Evolutionary conservation across 2,888 invertebrate species (phyloP).

Genomic region (Drosophila affinis): DNA sequence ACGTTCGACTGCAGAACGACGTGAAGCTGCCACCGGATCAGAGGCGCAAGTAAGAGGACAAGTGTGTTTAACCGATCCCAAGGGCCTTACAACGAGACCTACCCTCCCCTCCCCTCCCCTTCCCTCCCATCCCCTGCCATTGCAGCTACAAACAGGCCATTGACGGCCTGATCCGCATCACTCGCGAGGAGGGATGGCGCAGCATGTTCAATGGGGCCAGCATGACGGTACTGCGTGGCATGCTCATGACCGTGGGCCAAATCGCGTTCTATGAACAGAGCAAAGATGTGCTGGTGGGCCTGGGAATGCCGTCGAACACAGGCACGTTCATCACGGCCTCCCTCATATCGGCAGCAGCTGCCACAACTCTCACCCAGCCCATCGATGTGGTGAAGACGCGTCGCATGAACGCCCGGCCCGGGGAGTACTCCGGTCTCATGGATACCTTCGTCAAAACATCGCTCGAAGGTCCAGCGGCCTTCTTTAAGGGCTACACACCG

Average conservation of each 20-base stretch:
- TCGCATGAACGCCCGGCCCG: constrained; percentile 97
- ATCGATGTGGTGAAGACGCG: constrained; percentile 98
- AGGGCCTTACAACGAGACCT: background rate
- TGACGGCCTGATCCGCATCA: constrained; percentile 93
- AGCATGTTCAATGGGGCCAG: constrained; percentile 94
- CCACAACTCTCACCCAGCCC: constrained; percentile 91
- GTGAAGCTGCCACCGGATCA: constrained; percentile 92
- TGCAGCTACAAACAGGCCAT: constrained; percentile 96
- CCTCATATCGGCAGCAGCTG: constrained; percentile 88
- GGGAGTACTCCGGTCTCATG: constrained; percentile 90
- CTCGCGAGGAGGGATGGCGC: constrained; percentile 90
- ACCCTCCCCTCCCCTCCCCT: background rate
- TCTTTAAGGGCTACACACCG: constrained; percentile 97
- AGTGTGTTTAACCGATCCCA: background rate
- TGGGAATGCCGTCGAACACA: constrained; percentile 91
- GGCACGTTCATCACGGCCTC: constrained; percentile 94
- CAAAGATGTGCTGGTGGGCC: constrained; percentile 86
- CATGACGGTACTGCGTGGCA: constrained; percentile 94
- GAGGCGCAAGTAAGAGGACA: constrained; percentile 92
- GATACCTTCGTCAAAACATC: constrained; percentile 91
- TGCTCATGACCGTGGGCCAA: constrained; percentile 98
- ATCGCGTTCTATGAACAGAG: constrained; percentile 98
- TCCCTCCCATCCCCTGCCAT: background rate
- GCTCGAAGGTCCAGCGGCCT: constrained; percentile 93
- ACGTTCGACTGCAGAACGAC: constrained; percentile 99